Base-by-base conservation (phyloP, 2,113 vertebrate genomes). In the Charadrius vociferus region DNA sequence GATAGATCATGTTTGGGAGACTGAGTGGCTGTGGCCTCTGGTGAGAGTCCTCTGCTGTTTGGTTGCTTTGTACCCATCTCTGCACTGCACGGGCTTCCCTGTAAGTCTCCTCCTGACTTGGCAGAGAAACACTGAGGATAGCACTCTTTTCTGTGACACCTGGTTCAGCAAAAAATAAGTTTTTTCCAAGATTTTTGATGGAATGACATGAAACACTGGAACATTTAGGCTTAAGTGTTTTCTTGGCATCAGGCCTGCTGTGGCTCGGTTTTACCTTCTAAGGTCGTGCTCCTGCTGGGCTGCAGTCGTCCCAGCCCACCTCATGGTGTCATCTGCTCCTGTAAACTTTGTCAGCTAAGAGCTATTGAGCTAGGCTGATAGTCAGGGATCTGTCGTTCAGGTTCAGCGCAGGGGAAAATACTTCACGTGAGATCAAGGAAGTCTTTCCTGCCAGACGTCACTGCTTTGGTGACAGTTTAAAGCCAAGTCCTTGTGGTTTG, bases 111-210 rank as follows among this genome's bases (percentile, higher is more conserved):
- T 93, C 29, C 74, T 49, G 43, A 26, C 50, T 50, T 55, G 65
- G 62, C 82, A 90, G 70, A 62, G 47, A 65, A 81, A 14, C 47
- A 3, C 47, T 78, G 78, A 7, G 2, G 1, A 16, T 85, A 56
- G 14, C 47, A 45, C 6, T 24, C 72, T 79, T 71, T 63, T 61
- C 90, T 89, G 26, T 71, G 86, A 66, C 52, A 43, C 39, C 43
- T 77, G 43, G 56, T 86, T 90, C 82, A 68, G 67, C 43, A 53
- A 87, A 50, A 88, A 93, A 62, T 17, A 88, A 71, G 8, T 43
- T 91, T 82, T 21, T 86, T 86, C 55, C 41, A 66, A 66, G 61
- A 20, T 58, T 90, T 92, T 74, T 81, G 70, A 52, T 90, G 34
- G 70, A 73, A 65, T 55, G 49, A 16, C 29, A 34, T 32, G 47